These are phyloP conservation scores for Prosopocoilus inquinatus DNA, from an alignment of 2,888 invertebrate genomes.

Conservation along the genomic window DNA sequence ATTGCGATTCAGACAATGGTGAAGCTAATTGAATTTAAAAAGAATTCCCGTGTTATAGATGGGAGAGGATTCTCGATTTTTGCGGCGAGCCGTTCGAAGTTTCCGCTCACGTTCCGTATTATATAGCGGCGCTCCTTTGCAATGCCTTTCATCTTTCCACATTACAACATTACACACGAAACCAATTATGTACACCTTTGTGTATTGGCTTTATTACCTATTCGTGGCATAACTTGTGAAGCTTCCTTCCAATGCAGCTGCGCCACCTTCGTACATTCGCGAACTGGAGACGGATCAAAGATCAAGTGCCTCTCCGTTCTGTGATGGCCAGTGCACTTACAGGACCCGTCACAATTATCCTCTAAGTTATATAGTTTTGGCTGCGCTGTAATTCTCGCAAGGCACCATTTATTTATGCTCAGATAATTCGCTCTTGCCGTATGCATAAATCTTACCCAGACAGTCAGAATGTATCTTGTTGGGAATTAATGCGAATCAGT, in stretches of 20 bases:
- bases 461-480: no score
- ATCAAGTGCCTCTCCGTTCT: no score
- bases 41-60: constrained; percentile 19
- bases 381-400: no score
- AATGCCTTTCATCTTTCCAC: constrained; percentile 49
- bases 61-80: constrained; percentile 18
- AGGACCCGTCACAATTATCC: no score
- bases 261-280: background rate
- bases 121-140: constrained; percentile 41
- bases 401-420: no score
- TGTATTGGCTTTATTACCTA: constrained; percentile 46
- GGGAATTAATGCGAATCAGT: no score
- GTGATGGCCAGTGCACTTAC: no score
- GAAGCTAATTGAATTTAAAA: constrained; percentile 25
- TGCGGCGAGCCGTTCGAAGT: constrained; percentile 27
- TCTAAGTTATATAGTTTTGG: no score
- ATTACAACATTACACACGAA: constrained; percentile 51
- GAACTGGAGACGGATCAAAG: background rate
- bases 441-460: no score
- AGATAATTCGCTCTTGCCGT: no score
- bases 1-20: constrained; percentile 13
- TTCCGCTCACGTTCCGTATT: constrained; percentile 48
- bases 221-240: constrained; percentile 31
- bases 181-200: constrained; percentile 51
- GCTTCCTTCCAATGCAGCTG: background rate